A percentile compares a stretch with the other conserved stretches of the same genome.
These are phyloP conservation scores for Cryptoleucopteryx plumbea DNA, from an alignment of 2,113 vertebrate genomes.

Conservation along the genomic window DNA sequence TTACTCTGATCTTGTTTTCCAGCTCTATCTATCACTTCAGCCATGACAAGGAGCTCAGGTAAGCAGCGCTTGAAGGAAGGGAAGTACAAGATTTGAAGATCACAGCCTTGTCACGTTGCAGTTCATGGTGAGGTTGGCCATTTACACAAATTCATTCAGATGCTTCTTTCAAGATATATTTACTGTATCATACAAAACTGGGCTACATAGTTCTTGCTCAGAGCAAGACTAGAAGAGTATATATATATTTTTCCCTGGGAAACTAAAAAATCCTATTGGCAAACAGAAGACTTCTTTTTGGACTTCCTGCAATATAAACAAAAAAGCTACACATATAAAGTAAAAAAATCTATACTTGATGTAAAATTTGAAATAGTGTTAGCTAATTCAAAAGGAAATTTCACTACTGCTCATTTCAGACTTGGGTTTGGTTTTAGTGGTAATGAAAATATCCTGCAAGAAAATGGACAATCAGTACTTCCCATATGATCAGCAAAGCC, in stretches of 20 bases:
- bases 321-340: not conserved
- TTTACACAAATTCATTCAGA: slow-evolving; percentile 6
- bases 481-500: not conserved
- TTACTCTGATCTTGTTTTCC: not conserved
- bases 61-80: not conserved
- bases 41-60: not conserved
- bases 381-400: not conserved
- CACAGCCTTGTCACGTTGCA: not conserved
- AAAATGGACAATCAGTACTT: not conserved
- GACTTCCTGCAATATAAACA: not conserved
- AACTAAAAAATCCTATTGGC: not conserved
- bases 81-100: not conserved
- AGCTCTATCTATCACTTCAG: not conserved
- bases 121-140: not conserved
- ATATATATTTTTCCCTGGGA: not conserved
- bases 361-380: not conserved
- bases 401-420: not conserved
- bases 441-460: not conserved
- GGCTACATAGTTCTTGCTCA: not conserved
- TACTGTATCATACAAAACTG: not conserved
- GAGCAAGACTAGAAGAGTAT: not conserved
- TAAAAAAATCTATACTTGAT: not conserved
- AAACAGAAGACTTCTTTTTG: not conserved
- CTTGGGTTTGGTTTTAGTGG: not conserved
- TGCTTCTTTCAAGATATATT: not conserved